Evolutionary conservation across 1,140 invertebrate genomes (phyloP), one percentile per base, ranked within the genome.

Genomic region (Magallana gigas): DNA sequence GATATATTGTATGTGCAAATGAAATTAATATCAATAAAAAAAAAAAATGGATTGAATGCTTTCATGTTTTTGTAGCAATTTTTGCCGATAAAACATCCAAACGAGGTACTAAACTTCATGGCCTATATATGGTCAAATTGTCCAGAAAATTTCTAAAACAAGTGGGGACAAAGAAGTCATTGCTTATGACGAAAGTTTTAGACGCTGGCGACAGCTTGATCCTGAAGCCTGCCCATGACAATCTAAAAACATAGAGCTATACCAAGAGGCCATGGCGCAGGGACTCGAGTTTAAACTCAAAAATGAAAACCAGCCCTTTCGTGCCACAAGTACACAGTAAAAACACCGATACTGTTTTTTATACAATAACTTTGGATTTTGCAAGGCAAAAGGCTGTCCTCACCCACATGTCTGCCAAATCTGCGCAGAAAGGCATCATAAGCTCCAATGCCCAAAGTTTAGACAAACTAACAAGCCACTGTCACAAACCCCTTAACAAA

Each of bases 241-340:
- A 36, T 1, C 36, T 36, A 36, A 36, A 36, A 36, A 36, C 36
- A 36, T 36, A 36, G 36, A 36, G 36, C n/a, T 62, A 2, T 62
- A 62, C 11, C 60, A 62, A n/a, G 60, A 62, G n/a, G 60, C 60
- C 60, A 62, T 62, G 60, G 60, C 60, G n/a, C 60, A 62, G 11
- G 60, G 60, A 62, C 11, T 62, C 14, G 60, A 62, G 60, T n/a
- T 62, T 62, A 62, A 62, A n/a, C n/a, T 62, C n/a, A 62, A 62
- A 62, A 62, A 7, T 62, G 14, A 14, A 62, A 62, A 62, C 60
- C 60, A 62, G 60, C 60, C 11, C 60, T 62, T 62, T 62, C 60
- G 60, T 62, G 60, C 60, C 11, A 16, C 60, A 62, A 62, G n/a
- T n/a, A 62, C 60, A 11, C 60, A 62, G 60, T 4, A 12, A 14